These are phyloP conservation scores for Zaprionus bogoriensis DNA, from an alignment of 2,888 invertebrate species.

Conservation along the genomic window DNA sequence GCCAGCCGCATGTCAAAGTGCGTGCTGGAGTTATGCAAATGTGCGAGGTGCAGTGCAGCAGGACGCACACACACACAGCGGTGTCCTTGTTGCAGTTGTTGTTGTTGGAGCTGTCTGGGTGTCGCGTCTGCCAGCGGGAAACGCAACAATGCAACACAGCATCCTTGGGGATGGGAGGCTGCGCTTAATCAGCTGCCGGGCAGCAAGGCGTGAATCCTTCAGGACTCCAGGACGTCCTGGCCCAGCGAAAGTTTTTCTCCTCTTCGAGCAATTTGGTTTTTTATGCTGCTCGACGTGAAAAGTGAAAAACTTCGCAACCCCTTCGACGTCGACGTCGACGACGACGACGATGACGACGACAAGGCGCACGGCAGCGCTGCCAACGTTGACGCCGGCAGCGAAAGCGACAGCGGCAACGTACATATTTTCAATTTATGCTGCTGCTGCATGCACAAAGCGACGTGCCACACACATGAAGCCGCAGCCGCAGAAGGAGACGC, in stretches of 20 bases:
- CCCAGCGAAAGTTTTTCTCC: slow-evolving; percentile 67
- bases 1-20: slow-evolving; percentile 70
- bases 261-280: slow-evolving; percentile 53
- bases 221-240: slow-evolving; percentile 31
- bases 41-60: slow-evolving; percentile 44
- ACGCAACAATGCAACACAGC: slow-evolving; percentile 49
- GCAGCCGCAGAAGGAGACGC: slow-evolving; percentile 7
- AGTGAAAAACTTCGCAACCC: slow-evolving; percentile 73
- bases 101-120: slow-evolving; percentile 40
- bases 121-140: slow-evolving; percentile 47
- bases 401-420: slow-evolving; percentile 31
- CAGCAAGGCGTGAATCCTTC: slow-evolving; percentile 50
- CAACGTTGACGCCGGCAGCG: slow-evolving; percentile 24
- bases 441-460: slow-evolving; percentile 59
- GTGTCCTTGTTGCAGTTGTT: slow-evolving; percentile 31
- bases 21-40: slow-evolving; percentile 75
- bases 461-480: slow-evolving; percentile 32
- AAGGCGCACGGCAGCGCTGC: slow-evolving; percentile 15
- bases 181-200: slow-evolving; percentile 55
- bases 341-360: slow-evolving; percentile 23
- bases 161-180: not conserved
- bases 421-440: slow-evolving; percentile 74
- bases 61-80: slow-evolving; percentile 21
- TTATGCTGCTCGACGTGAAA: slow-evolving; percentile 57
- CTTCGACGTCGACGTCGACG: slow-evolving; percentile 45